Conservation (phyloP, 1,140 invertebrate species). For the Papilio glaucus region DNA sequence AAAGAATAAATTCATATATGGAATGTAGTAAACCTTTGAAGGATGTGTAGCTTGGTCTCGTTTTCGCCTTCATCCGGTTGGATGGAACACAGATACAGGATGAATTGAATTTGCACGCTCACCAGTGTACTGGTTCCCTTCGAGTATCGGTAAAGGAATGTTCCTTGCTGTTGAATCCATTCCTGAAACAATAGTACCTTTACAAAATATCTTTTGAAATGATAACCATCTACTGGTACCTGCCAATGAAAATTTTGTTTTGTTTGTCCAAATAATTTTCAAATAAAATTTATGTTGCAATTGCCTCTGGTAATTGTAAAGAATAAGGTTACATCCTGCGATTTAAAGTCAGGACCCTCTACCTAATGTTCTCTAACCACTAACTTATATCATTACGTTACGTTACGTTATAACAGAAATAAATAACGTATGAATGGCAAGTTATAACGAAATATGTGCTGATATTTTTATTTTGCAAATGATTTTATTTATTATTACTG, state of each 20-base stretch:
- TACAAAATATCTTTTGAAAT: constrained; percentile 28
- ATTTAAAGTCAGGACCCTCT: too few relatives aligned
- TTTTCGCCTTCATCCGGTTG: constrained; percentile 72
- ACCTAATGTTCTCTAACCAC: too few relatives aligned
- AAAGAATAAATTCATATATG: constrained; percentile 44
- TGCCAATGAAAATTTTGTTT: not conserved
- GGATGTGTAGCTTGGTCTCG: constrained; percentile 65
- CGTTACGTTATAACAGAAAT: too few relatives aligned
- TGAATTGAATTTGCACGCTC: constrained; percentile 75
- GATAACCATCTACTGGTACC: not conserved
- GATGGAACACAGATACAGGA: constrained; percentile 72
- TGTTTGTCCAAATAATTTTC: not conserved
- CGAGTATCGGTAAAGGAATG: constrained; percentile 50
- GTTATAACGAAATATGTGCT: too few relatives aligned
- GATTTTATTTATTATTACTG: too few relatives aligned
- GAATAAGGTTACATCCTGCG: too few relatives aligned
- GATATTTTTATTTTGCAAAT: too few relatives aligned
- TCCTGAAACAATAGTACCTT: constrained; percentile 31
- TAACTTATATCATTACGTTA: too few relatives aligned
- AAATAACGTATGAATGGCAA: too few relatives aligned
- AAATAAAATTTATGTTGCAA: not conserved
- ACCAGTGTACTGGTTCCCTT: constrained; percentile 53
- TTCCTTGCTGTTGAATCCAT: constrained; percentile 40
- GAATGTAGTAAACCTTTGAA: constrained; percentile 58
- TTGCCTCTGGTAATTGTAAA: not conserved